Percentiles rank a stretch among this genome's conserved stretches.
Evolutionary conservation across 2,113 vertebrate genomes (phyloP).

Genomic region (Dicaeum eximium): DNA sequence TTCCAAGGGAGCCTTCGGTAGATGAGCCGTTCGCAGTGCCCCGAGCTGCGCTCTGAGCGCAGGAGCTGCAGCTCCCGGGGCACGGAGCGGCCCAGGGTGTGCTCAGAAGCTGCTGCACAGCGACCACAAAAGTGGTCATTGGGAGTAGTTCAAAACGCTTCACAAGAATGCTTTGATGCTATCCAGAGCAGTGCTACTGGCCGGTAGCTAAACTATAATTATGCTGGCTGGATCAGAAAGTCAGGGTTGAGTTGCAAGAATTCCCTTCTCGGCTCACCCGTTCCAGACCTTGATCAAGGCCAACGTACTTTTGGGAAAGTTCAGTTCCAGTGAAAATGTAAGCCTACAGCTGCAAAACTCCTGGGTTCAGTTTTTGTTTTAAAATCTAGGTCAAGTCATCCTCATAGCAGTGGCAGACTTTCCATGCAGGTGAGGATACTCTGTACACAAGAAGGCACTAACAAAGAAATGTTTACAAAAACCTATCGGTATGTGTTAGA

Average conservation of each 20-base stretch:
- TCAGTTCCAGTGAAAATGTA: slow-evolving; percentile 24
- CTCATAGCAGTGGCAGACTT: not conserved
- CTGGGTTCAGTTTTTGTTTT: not conserved
- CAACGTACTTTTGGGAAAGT: slow-evolving; percentile 9
- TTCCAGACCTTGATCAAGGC: slow-evolving; percentile 43
- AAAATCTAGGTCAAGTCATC: slow-evolving; percentile 24
- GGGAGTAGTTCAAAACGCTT: slow-evolving; percentile 47
- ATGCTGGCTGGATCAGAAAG: slow-evolving; percentile 43
- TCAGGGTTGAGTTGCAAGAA: slow-evolving; percentile 46
- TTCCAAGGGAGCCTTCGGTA: not conserved
- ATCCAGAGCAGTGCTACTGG: slow-evolving; percentile 29
- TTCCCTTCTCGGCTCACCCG: not conserved
- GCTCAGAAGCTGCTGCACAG: not conserved
- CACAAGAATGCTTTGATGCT: slow-evolving; percentile 57
- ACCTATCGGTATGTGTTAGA: not conserved
- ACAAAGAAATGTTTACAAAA: not conserved
- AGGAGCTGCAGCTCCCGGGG: not conserved
- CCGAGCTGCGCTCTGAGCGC: not conserved
- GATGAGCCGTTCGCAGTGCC: not conserved
- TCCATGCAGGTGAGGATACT: not conserved
- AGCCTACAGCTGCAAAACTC: not conserved
- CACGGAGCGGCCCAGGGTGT: not conserved
- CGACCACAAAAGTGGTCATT: slow-evolving; percentile 9
- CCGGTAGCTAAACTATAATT: slow-evolving; percentile 60
- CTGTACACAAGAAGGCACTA: not conserved